A percentile compares a stretch with the other conserved stretches of the same genome.
phyloP scores from a whole-genome alignment of 92 coral and sea anemone genomes.

The Umimayanthus kanabou region DNA sequence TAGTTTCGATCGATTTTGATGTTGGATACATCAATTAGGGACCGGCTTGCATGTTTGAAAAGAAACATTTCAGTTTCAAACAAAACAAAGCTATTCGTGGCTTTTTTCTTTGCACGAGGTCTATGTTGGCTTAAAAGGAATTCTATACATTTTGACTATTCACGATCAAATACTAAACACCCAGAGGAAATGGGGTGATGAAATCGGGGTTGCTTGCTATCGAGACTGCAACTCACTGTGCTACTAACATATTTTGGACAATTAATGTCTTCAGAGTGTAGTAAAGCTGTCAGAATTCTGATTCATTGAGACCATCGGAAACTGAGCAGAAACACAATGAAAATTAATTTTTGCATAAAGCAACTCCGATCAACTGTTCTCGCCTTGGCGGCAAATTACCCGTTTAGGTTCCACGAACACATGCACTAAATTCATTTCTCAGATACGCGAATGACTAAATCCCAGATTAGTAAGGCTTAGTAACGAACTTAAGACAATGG shows the following conservation, averaged over 20 bases:
- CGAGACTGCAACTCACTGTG: not conserved
- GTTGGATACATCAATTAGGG: not conserved
- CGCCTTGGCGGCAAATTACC: not conserved
- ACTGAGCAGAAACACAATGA: constrained; percentile 1
- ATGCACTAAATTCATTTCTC: not conserved
- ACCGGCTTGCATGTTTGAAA: not conserved
- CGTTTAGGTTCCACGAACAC: not conserved
- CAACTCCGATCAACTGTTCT: not conserved
- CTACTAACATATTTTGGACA: not conserved
- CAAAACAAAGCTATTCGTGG: constrained; percentile 4
- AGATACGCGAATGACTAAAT: constrained; percentile 29
- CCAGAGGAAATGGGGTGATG: not conserved
- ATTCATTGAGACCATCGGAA: not conserved
- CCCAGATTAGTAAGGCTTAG: constrained; percentile 41
- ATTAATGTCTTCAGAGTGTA: not conserved
- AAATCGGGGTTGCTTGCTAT: not conserved
- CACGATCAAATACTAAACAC: constrained; percentile 4
- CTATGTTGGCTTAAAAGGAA: constrained; percentile 7
- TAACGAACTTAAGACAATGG: constrained; percentile 16
- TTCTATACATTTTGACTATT: constrained; percentile 21
- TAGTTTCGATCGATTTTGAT: constrained; percentile 8
- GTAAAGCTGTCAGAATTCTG: not conserved
- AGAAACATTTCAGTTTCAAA: not conserved
- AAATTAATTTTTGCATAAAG: not conserved
- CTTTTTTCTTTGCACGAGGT: constrained; percentile 33